Evolutionary conservation across 2,113 vertebrate genomes (phyloP).

Genomic region (Alosa alosa): DNA sequence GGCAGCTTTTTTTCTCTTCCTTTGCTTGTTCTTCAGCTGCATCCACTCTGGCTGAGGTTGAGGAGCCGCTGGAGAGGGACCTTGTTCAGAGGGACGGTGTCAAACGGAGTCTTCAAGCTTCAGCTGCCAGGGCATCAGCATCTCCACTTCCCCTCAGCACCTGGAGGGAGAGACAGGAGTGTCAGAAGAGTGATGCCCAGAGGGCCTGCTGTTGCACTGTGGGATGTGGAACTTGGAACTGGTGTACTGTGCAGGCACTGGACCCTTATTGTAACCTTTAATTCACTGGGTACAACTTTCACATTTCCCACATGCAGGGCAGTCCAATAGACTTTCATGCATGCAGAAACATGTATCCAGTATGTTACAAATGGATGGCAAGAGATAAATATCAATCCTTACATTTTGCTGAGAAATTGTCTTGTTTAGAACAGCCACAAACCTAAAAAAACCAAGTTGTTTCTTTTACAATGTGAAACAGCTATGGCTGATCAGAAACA

Average conservation of each 20-base stretch:
- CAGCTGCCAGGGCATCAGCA: constrained; percentile 9
- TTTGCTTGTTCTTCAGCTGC: constrained; percentile 46
- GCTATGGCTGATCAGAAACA: neutral
- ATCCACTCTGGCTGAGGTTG: constrained; percentile 45
- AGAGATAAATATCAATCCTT: no score
- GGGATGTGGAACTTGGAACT: no score
- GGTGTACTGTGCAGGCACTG: no score
- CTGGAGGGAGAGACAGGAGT: neutral
- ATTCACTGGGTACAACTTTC: no score
- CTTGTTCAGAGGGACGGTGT: constrained; percentile 11
- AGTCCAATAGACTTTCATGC: no score
- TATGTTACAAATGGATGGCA: no score
- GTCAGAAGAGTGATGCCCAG: neutral
- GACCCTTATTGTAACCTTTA: no score
- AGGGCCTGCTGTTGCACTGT: no score
- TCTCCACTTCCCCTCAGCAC: neutral
- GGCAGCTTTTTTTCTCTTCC: constrained; percentile 24
- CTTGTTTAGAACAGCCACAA: neutral
- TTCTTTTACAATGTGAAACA: neutral
- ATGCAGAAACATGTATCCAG: no score
- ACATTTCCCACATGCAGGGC: no score
- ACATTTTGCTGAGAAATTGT: no score
- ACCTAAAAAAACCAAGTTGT: neutral
- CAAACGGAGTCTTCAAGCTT: constrained; percentile 4
- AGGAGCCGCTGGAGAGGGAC: neutral